Evolutionary conservation across 1,140 invertebrate species (phyloP).

Genomic region (Melipona quadrifasciata): DNA sequence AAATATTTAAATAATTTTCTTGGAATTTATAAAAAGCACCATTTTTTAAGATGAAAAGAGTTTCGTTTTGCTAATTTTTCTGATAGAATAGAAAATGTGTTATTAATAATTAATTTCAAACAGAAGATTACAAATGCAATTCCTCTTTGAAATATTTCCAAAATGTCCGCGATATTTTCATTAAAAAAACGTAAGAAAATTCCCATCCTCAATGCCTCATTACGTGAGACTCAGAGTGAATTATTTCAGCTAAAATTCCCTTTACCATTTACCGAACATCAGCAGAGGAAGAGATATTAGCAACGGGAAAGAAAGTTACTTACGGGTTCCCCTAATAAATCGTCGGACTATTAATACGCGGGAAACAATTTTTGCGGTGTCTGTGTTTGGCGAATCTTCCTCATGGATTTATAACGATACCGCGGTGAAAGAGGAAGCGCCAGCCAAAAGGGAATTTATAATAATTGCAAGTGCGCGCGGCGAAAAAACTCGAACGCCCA

Average conservation of each 20-base stretch:
- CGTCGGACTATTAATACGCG: constrained; percentile 33
- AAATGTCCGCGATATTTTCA: neutral
- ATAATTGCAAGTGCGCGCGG: constrained; percentile 56
- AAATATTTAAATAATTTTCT: neutral
- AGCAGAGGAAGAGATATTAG: neutral
- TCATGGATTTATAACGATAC: constrained; percentile 48
- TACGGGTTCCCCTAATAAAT: constrained; percentile 36
- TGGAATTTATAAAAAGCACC: neutral
- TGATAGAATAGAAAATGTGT: neutral
- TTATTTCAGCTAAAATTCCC: neutral
- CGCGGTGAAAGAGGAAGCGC: neutral
- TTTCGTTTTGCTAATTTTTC: neutral
- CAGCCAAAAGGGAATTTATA: constrained; percentile 58
- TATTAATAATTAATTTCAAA: neutral
- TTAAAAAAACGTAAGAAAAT: neutral
- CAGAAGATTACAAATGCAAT: neutral
- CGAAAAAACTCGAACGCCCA: constrained; percentile 22
- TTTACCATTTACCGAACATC: neutral
- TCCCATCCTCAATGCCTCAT: neutral
- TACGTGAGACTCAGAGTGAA: neutral
- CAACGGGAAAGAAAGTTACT: neutral
- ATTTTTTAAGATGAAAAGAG: neutral
- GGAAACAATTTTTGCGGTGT: constrained; percentile 46
- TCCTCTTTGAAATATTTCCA: neutral
- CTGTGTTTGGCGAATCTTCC: constrained; percentile 34